Base-by-base conservation (phyloP, 2,888 invertebrate species). In the Tetranychus piercei region DNA sequence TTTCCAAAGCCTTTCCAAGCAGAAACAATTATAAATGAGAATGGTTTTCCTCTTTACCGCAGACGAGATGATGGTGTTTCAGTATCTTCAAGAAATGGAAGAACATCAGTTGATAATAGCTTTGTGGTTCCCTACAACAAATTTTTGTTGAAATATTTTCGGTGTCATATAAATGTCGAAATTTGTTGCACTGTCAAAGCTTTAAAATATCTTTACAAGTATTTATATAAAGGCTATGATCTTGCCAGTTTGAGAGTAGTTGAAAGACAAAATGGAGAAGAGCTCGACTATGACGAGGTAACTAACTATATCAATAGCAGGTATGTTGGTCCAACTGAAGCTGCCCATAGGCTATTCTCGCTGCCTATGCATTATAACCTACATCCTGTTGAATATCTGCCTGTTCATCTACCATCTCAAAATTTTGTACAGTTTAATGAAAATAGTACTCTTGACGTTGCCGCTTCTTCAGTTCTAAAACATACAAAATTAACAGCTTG, bases 331-430 rank as follows among this genome's bases (percentile, higher is more conserved):
- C 70, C 75, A 15, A 71, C 73, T 15, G 76, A 77, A 69, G 76
- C 75, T 20, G 18, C 72, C n/a, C 74, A 73, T 71, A 66, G 74
- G 44, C n/a, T 75, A 11, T 65, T 74, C 23, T 80, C 79, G 72
- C 80, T 77, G 72, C 74, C 77, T 55, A 78, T 82, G 76, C 78
- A 80, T 72, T 77, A 79, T 34, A 77, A 80, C 45, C 80, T 80
- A 1, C 82, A 83, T 77, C 70, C 80, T 0, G 78, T 82, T 11
- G 76, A 77, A 8, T 71, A 80, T 64, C 76, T 83, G n/a, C 79
- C 80, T 11, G 80, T 83, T 20, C 81, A 83, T 78, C 77, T 82
- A 34, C 81, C 80, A 6, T 74, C 78, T 65, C 74, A 77, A 34
- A 80, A 80, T 71, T 18, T 8, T 9, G 77, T 80, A 1, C 44